These are phyloP conservation scores for Porphyrio hochstetteri DNA, from an alignment of 2,113 vertebrate genomes.

Conservation along the genomic window DNA sequence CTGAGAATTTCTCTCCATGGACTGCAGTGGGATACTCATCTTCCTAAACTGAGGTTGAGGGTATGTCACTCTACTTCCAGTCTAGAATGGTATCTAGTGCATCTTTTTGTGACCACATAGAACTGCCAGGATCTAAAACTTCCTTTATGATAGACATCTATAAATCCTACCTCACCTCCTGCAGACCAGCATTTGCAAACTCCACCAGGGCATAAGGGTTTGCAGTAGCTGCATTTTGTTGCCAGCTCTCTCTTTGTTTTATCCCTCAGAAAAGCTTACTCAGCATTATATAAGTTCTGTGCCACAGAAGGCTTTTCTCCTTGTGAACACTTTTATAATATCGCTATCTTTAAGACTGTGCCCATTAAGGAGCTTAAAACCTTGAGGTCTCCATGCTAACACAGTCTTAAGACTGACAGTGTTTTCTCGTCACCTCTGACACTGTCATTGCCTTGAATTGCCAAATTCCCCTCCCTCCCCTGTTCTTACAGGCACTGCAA, in stretches of 20 bases:
- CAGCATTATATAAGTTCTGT: not conserved
- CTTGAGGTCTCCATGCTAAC: not conserved
- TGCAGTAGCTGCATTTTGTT: not conserved
- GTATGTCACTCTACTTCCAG: rapidly evolving
- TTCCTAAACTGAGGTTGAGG: not conserved
- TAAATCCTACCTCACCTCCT: not conserved
- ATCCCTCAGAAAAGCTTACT: not conserved
- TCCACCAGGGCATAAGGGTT: not conserved
- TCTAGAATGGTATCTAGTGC: rapidly evolving
- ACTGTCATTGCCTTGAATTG: not conserved
- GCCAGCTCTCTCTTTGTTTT: not conserved
- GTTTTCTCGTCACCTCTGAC: not conserved
- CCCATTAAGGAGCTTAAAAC: not conserved
- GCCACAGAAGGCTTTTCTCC: not conserved
- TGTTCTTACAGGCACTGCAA: not conserved
- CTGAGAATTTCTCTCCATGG: not conserved
- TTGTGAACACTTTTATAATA: not conserved
- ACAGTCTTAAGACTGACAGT: not conserved
- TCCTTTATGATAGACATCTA: not conserved
- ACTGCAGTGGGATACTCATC: not conserved
- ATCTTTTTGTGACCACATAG: not conserved
- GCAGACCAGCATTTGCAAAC: not conserved
- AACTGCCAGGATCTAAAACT: not conserved
- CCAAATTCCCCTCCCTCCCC: not conserved
- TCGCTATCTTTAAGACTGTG: not conserved